Percentiles rank a stretch among this genome's conserved stretches.
Evolutionary conservation across 2,113 vertebrate species (phyloP).

Genomic region (Verasper variegatus): DNA sequence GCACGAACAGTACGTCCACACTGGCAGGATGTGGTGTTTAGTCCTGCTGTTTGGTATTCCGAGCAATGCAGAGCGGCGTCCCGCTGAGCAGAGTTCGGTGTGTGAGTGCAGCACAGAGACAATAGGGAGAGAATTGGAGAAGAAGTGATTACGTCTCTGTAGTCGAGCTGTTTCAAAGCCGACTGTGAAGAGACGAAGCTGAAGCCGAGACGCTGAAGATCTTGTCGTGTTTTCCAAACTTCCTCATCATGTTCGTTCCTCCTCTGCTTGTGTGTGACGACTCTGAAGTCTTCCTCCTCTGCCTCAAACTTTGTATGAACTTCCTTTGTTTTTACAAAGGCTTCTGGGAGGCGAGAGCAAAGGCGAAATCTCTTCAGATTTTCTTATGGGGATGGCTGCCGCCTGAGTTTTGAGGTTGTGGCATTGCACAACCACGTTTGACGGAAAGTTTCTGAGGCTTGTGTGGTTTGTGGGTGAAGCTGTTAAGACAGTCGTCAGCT

Average conservation of each 20-base stretch:
- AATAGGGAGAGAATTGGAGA: constrained; percentile 17
- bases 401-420: constrained; percentile 46
- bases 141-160: constrained; percentile 45
- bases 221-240: constrained; percentile 63
- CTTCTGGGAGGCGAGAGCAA: constrained; percentile 52
- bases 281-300: constrained; percentile 50
- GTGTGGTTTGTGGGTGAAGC: background rate
- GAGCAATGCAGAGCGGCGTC: constrained; percentile 33
- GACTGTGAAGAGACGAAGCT: constrained; percentile 52
- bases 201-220: constrained; percentile 28
- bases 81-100: constrained; percentile 37
- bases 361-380: constrained; percentile 46
- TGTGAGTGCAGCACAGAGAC: constrained; percentile 19
- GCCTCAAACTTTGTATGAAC: constrained; percentile 69
- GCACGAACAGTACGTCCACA: constrained; percentile 25
- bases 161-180: constrained; percentile 58
- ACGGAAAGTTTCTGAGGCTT: constrained; percentile 40
- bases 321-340: constrained; percentile 60
- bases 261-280: constrained; percentile 30
- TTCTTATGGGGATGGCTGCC: constrained; percentile 28
- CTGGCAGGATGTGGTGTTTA: constrained; percentile 26
- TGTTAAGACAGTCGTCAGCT: constrained; percentile 25
- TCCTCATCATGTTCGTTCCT: constrained; percentile 50
- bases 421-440: constrained; percentile 24
- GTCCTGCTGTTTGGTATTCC: constrained; percentile 52